Conservation (phyloP, 2,113 vertebrate genomes). For the Physeter macrocephalus region DNA sequence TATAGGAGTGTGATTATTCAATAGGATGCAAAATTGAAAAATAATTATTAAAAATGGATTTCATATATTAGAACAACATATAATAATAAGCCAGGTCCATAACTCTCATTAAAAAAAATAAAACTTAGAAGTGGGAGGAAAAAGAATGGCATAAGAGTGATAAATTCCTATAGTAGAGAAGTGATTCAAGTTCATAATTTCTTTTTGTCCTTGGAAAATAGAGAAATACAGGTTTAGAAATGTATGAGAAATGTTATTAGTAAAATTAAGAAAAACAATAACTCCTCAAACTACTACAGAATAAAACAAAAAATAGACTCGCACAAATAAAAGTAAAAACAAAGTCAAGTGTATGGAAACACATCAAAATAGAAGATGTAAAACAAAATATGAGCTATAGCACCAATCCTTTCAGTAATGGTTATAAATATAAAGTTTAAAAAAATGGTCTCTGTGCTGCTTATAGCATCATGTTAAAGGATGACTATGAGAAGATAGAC, state of each 20-base stretch:
- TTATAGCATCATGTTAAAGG: not conserved
- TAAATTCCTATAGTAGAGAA: not conserved
- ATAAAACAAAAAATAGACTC: not conserved
- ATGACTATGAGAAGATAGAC: not conserved
- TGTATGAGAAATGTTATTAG: not conserved
- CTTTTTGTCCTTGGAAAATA: not conserved
- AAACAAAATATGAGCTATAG: not conserved
- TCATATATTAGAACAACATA: not conserved
- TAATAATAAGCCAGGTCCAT: not conserved
- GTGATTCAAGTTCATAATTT: not conserved
- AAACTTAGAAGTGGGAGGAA: not conserved
- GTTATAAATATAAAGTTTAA: not conserved
- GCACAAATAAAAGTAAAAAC: not conserved
- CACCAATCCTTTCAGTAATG: not conserved
- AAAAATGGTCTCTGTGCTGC: not conserved
- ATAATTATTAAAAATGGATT: not conserved
- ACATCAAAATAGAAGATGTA: not conserved
- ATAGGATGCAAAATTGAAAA: not conserved
- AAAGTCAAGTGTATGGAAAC: not conserved
- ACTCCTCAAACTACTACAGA: not conserved
- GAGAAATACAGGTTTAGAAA: not conserved
- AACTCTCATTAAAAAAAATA: not conserved
- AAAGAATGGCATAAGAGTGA: not conserved
- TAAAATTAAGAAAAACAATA: not conserved
- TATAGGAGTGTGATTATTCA: not conserved